Conservation (phyloP, 37 sponge, comb jelly and placozoan genomes). For the Haliclona indistincta region DNA sequence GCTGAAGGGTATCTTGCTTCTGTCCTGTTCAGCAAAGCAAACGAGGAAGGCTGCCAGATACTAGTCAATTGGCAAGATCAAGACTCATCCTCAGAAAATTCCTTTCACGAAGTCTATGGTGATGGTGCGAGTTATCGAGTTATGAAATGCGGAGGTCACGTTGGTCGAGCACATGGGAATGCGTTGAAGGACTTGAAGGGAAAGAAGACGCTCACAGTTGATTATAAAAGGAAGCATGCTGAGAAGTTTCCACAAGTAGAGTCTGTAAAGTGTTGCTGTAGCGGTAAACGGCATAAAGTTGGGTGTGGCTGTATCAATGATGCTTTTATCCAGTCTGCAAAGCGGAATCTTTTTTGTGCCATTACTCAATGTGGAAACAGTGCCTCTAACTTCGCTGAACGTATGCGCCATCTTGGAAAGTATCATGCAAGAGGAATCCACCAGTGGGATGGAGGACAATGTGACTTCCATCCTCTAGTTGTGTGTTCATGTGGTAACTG, state of each 20-base stretch:
- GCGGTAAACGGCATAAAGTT: background rate
- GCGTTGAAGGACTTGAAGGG: background rate
- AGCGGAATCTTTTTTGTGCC: conserved; percentile 16
- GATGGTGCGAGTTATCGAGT: background rate
- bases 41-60: conserved; percentile 24
- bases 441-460: conserved; percentile 21
- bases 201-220: conserved; percentile 16
- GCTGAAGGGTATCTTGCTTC: conserved; percentile 44
- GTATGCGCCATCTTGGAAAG: conserved; percentile 16
- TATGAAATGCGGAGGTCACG: conserved; percentile 42
- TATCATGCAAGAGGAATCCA: conserved; percentile 46
- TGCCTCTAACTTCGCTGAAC: conserved; percentile 10
- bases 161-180: conserved; percentile 13
- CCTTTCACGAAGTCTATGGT: background rate
- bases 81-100: conserved; percentile 40
- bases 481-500: conserved; percentile 30
- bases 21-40: conserved; percentile 17
- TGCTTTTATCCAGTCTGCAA: conserved; percentile 12
- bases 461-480: conserved; percentile 30
- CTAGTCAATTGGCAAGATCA: conserved; percentile 41
- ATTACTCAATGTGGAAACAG: background rate
- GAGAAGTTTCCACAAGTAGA: conserved; percentile 17
- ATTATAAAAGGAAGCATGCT: background rate
- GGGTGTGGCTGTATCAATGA: conserved; percentile 46
- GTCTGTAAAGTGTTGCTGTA: conserved; percentile 20